Percentiles rank a stretch among this genome's conserved stretches.
Evolutionary conservation across 2,888 invertebrate genomes (phyloP).

Genomic region (Pasiphila rectangulata): DNA sequence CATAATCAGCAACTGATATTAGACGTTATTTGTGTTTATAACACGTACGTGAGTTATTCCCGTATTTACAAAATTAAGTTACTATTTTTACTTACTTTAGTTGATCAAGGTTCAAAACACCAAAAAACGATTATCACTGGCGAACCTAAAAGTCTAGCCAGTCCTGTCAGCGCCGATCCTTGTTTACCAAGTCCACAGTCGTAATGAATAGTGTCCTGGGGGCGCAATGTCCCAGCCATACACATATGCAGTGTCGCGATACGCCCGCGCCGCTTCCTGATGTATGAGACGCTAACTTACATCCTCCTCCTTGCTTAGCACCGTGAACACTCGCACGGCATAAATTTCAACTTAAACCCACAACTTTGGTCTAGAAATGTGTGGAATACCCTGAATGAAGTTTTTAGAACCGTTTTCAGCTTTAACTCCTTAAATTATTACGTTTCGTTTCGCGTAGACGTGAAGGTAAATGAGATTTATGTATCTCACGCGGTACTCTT

Average conservation of each 20-base stretch:
- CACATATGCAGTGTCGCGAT: constrained; percentile 62
- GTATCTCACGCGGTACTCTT: constrained; percentile 27
- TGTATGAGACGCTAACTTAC: constrained; percentile 65
- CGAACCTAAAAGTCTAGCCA: too few relatives aligned
- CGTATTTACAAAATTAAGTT: too few relatives aligned
- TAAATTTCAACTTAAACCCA: constrained; percentile 71
- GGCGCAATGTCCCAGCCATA: constrained; percentile 20
- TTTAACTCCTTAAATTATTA: constrained; percentile 67
- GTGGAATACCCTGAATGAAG: constrained; percentile 63
- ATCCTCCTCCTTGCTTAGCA: constrained; percentile 65
- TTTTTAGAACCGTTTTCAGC: constrained; percentile 67
- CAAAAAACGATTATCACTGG: too few relatives aligned
- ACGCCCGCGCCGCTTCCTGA: constrained; percentile 71
- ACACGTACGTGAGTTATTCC: too few relatives aligned
- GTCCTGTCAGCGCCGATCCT: neutral
- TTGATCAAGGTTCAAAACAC: too few relatives aligned
- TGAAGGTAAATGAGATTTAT: constrained; percentile 50
- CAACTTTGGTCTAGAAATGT: constrained; percentile 66
- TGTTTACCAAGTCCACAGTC: neutral
- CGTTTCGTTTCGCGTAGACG: constrained; percentile 53
- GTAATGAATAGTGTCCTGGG: constrained; percentile 4
- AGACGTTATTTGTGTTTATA: too few relatives aligned
- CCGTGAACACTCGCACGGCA: constrained; percentile 60
- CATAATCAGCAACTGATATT: too few relatives aligned
- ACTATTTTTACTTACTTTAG: too few relatives aligned